Evolutionary conservation across 2,113 vertebrate species (phyloP), one percentile per base, ranked within the genome.

Genomic region (Pluvialis apricaria): DNA sequence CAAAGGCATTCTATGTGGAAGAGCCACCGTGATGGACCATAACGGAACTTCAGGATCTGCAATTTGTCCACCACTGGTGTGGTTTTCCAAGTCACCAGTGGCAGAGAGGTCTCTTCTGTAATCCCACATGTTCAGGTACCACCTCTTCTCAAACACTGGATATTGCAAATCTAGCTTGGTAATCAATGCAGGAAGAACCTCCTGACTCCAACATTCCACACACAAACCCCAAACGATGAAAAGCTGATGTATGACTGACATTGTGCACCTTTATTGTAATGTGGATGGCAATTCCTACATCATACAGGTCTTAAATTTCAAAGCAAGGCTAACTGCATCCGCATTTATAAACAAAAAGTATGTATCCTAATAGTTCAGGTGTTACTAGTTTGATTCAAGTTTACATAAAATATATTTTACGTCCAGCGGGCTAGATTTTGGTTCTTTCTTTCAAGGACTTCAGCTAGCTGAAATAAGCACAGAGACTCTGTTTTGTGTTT

Each of bases 11-110:
- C 21, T 52, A 10, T n/a, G 42, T 1, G 2, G 42, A 36, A 65
- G 14, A 19, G 44, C 29, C 58, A 76, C 13, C 38, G 45, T 6
- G 49, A 70, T 7, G 69, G 49, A 57, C 36, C 26, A 21, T 1
- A n/a, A 38, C 1, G 4, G 36, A 76, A n/a, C 21, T 52, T 11
- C 14, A 29, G 29, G 61, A 70, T 40, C 54, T 45, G 6, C 21
- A 57, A 31, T 29, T 12, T 51, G 18, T 22, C n/a, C 54, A 12
- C 25, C 21, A 29, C 21, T 40, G 32, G 13, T 40, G 47, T 34
- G 14, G 58, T 25, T 70, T 47, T 66, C 36, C 0, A 4, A 26
- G 47, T 25, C 21, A 47, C 3, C 31, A n/a, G 17, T 0, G 0
- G 29, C 10, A 52, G 9, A 62, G 21, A 36, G 32, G 26, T 32